phyloP scores from a whole-genome alignment of 2,113 vertebrate species.

The Limnothrissa miodon region DNA sequence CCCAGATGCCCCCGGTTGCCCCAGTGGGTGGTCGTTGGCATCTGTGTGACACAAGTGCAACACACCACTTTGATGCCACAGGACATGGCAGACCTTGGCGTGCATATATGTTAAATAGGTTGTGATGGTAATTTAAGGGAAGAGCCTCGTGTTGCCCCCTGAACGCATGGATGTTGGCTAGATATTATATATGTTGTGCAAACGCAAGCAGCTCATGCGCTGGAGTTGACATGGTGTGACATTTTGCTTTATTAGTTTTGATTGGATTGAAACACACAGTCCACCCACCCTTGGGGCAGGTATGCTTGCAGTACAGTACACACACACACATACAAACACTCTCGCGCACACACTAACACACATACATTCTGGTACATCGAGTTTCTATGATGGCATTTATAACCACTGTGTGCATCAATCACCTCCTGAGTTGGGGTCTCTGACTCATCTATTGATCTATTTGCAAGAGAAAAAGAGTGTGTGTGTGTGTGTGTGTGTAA shows the following conservation, averaged over 20 bases:
- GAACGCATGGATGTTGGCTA: not conserved
- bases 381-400: not conserved
- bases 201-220: not conserved
- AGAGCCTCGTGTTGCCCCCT: not conserved
- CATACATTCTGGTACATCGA: not conserved
- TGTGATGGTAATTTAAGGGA: not conserved
- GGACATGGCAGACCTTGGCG: conserved; percentile 1
- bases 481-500: not conserved
- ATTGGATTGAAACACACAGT: not conserved
- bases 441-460: not conserved
- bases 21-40: not conserved
- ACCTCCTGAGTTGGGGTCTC: not conserved
- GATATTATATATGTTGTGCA: not conserved
- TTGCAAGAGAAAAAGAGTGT: not conserved
- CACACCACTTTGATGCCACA: not conserved
- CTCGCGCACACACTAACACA: not conserved
- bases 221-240: not conserved
- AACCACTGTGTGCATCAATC: not conserved
- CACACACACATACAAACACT: not conserved
- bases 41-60: not conserved
- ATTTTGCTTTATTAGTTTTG: conserved; percentile 26
- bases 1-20: not conserved
- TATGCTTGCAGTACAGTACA: not conserved
- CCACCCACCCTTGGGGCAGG: not conserved
- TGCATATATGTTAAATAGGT: not conserved